These are phyloP conservation scores for Drosophila quadrilineata DNA, from an alignment of 1,140 invertebrate genomes.

Conservation along the genomic window DNA sequence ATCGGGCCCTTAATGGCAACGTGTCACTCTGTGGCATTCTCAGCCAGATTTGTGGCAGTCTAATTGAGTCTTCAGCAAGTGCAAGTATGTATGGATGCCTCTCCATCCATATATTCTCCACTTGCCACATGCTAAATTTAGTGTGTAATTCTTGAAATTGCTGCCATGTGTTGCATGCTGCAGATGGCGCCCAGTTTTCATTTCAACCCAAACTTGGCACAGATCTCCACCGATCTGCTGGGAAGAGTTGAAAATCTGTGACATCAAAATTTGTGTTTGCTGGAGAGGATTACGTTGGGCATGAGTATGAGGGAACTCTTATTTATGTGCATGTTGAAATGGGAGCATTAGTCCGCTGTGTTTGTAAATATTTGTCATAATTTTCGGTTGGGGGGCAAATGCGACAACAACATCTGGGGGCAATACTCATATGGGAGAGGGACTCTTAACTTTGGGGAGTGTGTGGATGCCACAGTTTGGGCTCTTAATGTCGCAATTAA, in stretches of 20 bases:
- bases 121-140: constrained; percentile 63
- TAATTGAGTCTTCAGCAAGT: constrained; percentile 57
- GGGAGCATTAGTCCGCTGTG: constrained; percentile 70
- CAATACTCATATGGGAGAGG: constrained; percentile 7
- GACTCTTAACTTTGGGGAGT: constrained; percentile 16
- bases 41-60: constrained; percentile 63
- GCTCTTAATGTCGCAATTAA: constrained; percentile 79
- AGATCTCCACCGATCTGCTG: constrained; percentile 38
- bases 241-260: constrained; percentile 60
- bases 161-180: constrained; percentile 71
- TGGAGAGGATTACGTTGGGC: not conserved
- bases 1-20: constrained; percentile 40
- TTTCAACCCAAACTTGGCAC: no score
- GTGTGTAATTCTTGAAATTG: constrained; percentile 75
- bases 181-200: constrained; percentile 43
- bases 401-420: constrained; percentile 29
- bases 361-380: constrained; percentile 79
- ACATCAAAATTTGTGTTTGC: constrained; percentile 34
- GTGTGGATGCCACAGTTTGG: no score
- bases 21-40: constrained; percentile 28
- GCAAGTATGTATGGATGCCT: not conserved
- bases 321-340: constrained; percentile 78
- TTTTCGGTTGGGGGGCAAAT: constrained; percentile 25
- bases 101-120: not conserved
- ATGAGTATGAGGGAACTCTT: constrained; percentile 41